Base-by-base conservation (phyloP, 92 coral and sea anemone species). In the Montipora capitata region DNA sequence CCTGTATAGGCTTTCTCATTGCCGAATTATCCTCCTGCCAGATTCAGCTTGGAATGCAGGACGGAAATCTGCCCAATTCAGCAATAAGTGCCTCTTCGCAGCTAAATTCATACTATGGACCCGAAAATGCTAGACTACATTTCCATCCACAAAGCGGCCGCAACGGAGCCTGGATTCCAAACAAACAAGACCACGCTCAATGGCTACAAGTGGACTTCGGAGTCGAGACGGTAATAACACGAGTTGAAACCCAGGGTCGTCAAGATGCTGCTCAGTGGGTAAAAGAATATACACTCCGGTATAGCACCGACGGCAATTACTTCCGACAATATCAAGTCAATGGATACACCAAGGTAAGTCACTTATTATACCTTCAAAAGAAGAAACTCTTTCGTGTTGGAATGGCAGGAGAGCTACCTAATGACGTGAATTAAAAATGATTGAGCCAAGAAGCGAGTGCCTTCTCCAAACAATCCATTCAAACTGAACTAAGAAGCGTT, bases 201-300 rank as follows among this genome's bases (percentile, higher is more conserved):
- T 84, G 85, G 85, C 61, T 89, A 38, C 74, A 83, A 38, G 85
- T 84, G 38, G 88, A 77, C 57, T 89, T 89, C 62, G 93, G 87
- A 56, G 80, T 69, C 7, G 85, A 89, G 39, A 89, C 87, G 70
- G 68, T 62, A 14, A 40, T 89, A 9, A 89, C 93, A n/a, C 76
- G 86, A 27, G 63, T 83, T 45, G 87, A 79, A 2, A 89, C 80
- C 3, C 89, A 84, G 44, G 93, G 86, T 12, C 85, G 89, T 5
- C 79, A 83, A 3, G 93, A 77, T 45, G 16, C 39, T 39, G 68
- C 27, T 48, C 85, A 89, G 10, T 89, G 89, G 81, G 85, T 84
- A 3, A 89, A 69, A 57, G 74, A 44, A 45, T 89, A 69, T 40
- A 84, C 85, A 0, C 69, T 89, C 52, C 64, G 82, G 42, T 82